A percentile compares a stretch with the other conserved stretches of the same genome.
phyloP scores from a whole-genome alignment of 2,888 invertebrate genomes.

The Tineola bisselliella region DNA sequence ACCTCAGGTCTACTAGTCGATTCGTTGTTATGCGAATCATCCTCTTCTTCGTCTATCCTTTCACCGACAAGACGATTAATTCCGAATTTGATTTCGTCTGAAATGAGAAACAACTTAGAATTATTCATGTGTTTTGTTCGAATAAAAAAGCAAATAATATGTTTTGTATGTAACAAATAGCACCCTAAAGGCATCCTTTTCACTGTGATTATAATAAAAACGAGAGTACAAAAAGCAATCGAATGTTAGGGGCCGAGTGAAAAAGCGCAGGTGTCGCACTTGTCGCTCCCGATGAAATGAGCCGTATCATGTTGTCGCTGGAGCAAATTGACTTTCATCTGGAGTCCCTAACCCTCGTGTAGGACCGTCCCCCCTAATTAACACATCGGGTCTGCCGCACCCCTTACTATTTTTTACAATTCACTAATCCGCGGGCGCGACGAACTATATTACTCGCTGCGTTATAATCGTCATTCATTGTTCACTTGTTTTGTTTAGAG shows the following conservation, averaged over 20 bases:
- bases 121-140: background rate
- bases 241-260: conserved; percentile 22
- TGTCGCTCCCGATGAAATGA: conserved; percentile 68
- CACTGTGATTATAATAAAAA: conserved; percentile 3
- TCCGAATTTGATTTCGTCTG: conserved; percentile 87
- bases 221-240: conserved; percentile 11
- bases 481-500: conserved; percentile 40
- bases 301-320: conserved; percentile 71
- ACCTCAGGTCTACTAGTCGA: conserved; percentile 41
- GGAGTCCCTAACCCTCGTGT: conserved; percentile 44
- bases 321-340: conserved; percentile 73
- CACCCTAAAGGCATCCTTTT: background rate
- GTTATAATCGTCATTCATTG: conserved; percentile 25
- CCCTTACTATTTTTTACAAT: conserved; percentile 61
- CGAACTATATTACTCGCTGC: conserved; percentile 35
- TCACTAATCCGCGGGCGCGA: conserved; percentile 63
- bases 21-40: conserved; percentile 58
- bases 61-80: conserved; percentile 80
- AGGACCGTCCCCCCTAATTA: conserved; percentile 64
- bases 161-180: background rate
- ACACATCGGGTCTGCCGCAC: conserved; percentile 58
- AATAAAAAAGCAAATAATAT: background rate
- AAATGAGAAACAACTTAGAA: conserved; percentile 32
- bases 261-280: conserved; percentile 64
- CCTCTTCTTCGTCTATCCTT: conserved; percentile 70